A percentile compares a stretch with the other conserved stretches of the same genome.
Conservation (phyloP, 2,888 invertebrate genomes). For the Apantesis nais region DNA sequence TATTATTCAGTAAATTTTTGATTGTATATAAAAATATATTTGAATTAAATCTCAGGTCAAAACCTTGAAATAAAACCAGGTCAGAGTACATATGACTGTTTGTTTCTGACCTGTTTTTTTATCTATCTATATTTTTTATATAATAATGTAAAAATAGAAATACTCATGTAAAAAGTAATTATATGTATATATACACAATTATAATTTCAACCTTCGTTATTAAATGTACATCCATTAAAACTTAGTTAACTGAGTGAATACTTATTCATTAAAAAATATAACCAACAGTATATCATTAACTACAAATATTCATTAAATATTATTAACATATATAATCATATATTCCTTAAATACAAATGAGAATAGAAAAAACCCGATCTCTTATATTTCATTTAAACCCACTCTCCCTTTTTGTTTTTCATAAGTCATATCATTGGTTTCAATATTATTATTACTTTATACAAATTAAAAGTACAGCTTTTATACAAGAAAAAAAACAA, state of each 20-base stretch:
- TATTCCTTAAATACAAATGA: background rate
- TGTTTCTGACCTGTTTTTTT: no score
- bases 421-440: background rate
- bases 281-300: background rate
- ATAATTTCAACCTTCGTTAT: background rate
- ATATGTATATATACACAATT: background rate
- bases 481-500: background rate
- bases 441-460: no score
- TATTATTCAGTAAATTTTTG: no score
- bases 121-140: background rate
- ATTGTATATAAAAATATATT: no score
- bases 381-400: no score
- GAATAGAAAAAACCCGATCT: no score
- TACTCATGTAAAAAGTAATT: background rate
- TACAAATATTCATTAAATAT: background rate
- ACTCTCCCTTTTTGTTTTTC: no score
- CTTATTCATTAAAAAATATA: background rate
- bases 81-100: no score
- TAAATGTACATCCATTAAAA: background rate
- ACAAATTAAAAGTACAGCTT: background rate
- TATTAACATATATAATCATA: background rate
- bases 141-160: background rate
- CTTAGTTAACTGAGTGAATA: background rate
- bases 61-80: background rate
- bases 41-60: background rate